phyloP scores from a whole-genome alignment of 2,888 invertebrate species.

The Cheilosia vernalis region DNA sequence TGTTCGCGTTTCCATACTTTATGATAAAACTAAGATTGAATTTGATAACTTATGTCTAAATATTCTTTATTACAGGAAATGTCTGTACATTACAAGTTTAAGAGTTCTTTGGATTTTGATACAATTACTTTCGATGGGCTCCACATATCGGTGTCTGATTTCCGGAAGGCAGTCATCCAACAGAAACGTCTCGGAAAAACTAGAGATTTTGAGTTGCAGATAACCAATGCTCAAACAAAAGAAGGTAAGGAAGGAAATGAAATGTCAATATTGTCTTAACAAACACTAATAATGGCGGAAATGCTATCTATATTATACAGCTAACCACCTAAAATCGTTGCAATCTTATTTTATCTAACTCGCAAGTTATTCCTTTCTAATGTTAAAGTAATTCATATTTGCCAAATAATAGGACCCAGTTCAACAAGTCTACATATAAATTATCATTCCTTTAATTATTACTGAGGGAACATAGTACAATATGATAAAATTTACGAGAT shows the following conservation, averaged over 20 bases:
- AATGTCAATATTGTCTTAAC: neutral
- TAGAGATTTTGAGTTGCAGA: slow-evolving; percentile 97
- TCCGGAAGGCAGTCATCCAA: slow-evolving; percentile 96
- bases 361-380: too few relatives aligned
- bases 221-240: slow-evolving; percentile 98
- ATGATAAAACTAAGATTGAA: neutral
- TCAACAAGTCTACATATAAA: too few relatives aligned
- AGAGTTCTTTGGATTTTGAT: slow-evolving; percentile 97
- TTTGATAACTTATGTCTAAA: neutral
- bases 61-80: slow-evolving; percentile 83
- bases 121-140: slow-evolving; percentile 98
- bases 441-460: too few relatives aligned
- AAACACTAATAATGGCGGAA: too few relatives aligned
- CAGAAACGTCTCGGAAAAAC: slow-evolving; percentile 97
- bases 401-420: too few relatives aligned
- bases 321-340: too few relatives aligned
- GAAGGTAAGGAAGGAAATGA: slow-evolving; percentile 88
- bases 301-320: too few relatives aligned
- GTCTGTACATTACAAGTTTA: slow-evolving; percentile 99
- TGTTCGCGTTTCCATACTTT: neutral
- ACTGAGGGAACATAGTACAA: too few relatives aligned
- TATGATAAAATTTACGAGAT: too few relatives aligned
- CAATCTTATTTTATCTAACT: too few relatives aligned
- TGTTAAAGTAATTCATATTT: too few relatives aligned
- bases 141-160: slow-evolving; percentile 96